phyloP scores from a whole-genome alignment of 1,140 invertebrate genomes.

The Mya arenaria region DNA sequence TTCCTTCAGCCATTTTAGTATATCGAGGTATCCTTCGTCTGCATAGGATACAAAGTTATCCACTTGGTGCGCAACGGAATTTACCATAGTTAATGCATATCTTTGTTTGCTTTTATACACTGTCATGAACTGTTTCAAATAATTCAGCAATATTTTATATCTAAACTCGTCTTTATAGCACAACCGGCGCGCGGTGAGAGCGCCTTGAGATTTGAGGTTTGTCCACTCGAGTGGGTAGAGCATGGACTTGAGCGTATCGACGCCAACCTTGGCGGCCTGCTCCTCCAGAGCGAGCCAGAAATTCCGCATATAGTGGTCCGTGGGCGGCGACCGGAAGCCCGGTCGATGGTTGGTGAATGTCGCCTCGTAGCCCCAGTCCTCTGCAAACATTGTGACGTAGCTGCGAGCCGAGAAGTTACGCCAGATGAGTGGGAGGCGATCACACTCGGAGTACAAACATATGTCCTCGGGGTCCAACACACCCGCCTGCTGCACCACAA shows the following conservation, averaged over 20 bases:
- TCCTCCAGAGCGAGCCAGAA: constrained; percentile 75
- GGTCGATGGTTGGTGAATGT: constrained; percentile 81
- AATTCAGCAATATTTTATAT: constrained; percentile 45
- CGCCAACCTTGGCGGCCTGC: constrained; percentile 11
- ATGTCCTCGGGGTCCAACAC: no score
- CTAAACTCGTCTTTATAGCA: constrained; percentile 47
- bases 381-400: constrained; percentile 81
- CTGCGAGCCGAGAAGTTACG: constrained; percentile 80
- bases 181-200: no score
- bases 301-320: constrained; percentile 81
- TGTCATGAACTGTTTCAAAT: constrained; percentile 47
- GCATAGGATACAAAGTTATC: constrained; percentile 51
- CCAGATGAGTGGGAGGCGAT: constrained; percentile 75
- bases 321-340: constrained; percentile 80
- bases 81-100: constrained; percentile 31
- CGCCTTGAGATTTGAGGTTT: constrained; percentile 33
- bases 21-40: constrained; percentile 56
- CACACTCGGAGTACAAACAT: no score
- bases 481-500: no score
- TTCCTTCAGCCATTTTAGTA: constrained; percentile 75
- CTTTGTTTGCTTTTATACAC: constrained; percentile 41
- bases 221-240: constrained; percentile 38
- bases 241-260: neutral
- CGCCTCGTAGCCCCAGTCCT: constrained; percentile 81
- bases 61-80: constrained; percentile 49